Evolutionary conservation across 2,888 invertebrate genomes (phyloP).

Genomic region (Timandra comae): DNA sequence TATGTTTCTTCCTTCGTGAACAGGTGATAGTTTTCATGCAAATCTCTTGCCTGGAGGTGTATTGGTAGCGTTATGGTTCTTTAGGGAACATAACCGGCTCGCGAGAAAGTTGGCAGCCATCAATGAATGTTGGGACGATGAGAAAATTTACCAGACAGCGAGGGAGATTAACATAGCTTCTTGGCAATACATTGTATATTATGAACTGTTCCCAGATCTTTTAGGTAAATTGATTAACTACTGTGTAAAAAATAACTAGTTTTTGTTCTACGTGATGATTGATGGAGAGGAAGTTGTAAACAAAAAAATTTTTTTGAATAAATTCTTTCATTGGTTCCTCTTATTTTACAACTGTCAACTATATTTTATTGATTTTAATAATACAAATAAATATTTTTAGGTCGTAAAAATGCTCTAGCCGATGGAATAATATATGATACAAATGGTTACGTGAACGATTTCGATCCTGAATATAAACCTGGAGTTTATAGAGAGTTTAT

Average conservation of each 20-base stretch:
- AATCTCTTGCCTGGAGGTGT: slow-evolving; percentile 27
- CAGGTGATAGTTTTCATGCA: slow-evolving; percentile 21
- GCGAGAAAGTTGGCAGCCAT: slow-evolving; percentile 51
- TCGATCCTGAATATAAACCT: slow-evolving; percentile 74
- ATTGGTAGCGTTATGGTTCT: slow-evolving; percentile 31
- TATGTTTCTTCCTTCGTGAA: slow-evolving; percentile 2
- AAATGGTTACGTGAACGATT: slow-evolving; percentile 75
- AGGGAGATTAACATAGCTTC: slow-evolving; percentile 85
- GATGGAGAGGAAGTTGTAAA: too few relatives aligned
- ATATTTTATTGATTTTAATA: too few relatives aligned
- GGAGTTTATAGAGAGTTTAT: slow-evolving; percentile 78
- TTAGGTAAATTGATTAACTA: slow-evolving; percentile 81
- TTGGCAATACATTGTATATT: slow-evolving; percentile 87
- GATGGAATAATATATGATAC: slow-evolving; percentile 34
- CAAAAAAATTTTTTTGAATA: too few relatives aligned
- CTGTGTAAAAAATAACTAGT: too few relatives aligned
- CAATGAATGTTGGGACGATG: slow-evolving; percentile 92
- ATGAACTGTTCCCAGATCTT: slow-evolving; percentile 86
- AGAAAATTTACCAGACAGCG: slow-evolving; percentile 78
- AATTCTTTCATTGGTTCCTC: too few relatives aligned
- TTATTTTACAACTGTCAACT: too few relatives aligned
- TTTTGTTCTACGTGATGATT: too few relatives aligned
- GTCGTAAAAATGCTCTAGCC: slow-evolving; percentile 24
- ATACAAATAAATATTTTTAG: too few relatives aligned
- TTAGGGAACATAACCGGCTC: slow-evolving; percentile 17